Base-by-base conservation (phyloP, 2,113 vertebrate species). In the Melozone crissalis region DNA sequence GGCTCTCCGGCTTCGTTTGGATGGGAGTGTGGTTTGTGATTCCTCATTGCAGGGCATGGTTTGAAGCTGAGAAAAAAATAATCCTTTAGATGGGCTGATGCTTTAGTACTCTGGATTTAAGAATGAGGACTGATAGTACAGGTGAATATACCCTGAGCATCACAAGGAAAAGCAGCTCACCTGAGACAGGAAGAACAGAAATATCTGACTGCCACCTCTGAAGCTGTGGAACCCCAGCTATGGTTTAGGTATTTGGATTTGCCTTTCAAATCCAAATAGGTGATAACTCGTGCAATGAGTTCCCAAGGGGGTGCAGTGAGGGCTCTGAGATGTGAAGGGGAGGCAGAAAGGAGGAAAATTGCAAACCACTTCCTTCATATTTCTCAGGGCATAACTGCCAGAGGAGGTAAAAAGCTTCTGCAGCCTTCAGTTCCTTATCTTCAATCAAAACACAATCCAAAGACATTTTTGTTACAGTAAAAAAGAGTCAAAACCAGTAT, bases 311-410 rank as follows among this genome's bases (percentile, higher is more conserved):
- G 9, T 62, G 30, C 41, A 84, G 21, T 8, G 10, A 69, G 31
- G 37, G 19, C 28, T 81, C 49, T 1, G 6, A 21, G 18, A 14
- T 43, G 9, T 0, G 0, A 21, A 68, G 11, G 9, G 15, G 27
- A 55, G 23, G 35, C 15, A 61, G 71, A 54, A 78, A n/a, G 0
- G 5, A 51, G 33, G 31, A 68, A 55, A 77, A n/a, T 27, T 81
- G 26, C 41, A 74, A 18, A 51, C 37, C 22, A 31, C 3, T 14
- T 28, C 1, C 46, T 89, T 87, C 15, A 7, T 69, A 66, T 61
- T 89, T 66, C 15, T 37, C 7, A 24, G 4, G 1, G 3, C 39
- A 4, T 47, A 69, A 59, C 12, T 0, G 0, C 27, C 61, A 82
- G 26, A 72, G 26, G 19, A 47, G 13, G 22, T 55, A 30, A 78